Conservation (phyloP, 1,140 invertebrate genomes). For the Drosophila guanche region DNA sequence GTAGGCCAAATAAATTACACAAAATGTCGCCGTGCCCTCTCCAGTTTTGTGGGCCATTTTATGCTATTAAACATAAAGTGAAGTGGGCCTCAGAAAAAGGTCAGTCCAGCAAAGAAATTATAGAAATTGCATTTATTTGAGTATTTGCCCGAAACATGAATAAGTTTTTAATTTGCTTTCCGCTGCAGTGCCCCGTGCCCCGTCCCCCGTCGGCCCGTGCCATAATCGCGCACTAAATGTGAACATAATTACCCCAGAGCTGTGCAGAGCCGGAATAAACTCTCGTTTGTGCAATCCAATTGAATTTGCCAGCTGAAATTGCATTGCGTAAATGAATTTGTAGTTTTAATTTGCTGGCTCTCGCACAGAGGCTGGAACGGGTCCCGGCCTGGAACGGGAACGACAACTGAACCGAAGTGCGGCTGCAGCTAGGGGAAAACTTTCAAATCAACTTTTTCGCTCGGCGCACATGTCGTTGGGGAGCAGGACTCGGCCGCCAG, state of each 20-base stretch:
- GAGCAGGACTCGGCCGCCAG: conserved; percentile 44
- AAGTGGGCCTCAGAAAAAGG: conserved; percentile 30
- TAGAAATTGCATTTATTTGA: conserved; percentile 56
- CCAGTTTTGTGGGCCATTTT: conserved; percentile 76
- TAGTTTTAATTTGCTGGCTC: conserved; percentile 63
- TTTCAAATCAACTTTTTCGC: conserved; percentile 69
- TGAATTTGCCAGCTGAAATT: conserved; percentile 68
- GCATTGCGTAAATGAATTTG: conserved; percentile 72
- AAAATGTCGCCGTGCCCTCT: conserved; percentile 60
- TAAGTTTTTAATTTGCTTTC: conserved; percentile 67
- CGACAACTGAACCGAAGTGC: too few species aligned
- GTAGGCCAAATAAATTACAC: conserved; percentile 79
- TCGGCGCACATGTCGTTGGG: conserved; percentile 48
- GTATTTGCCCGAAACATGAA: conserved; percentile 39
- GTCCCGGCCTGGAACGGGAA: too few species aligned
- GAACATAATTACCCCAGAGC: conserved; percentile 62
- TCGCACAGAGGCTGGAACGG: too few species aligned
- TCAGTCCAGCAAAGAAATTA: conserved; percentile 23
- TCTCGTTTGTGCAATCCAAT: conserved; percentile 60
- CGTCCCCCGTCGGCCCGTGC: too few species aligned
- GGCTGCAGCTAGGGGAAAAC: conserved; percentile 41
- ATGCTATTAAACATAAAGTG: conserved; percentile 66
- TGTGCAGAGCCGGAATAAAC: conserved; percentile 41
- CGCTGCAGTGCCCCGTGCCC: conserved; percentile 28
- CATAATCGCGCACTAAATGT: conserved; percentile 56